Base-by-base conservation (phyloP, 2,113 vertebrate species). In the Leptobrachium ailaonicum region DNA sequence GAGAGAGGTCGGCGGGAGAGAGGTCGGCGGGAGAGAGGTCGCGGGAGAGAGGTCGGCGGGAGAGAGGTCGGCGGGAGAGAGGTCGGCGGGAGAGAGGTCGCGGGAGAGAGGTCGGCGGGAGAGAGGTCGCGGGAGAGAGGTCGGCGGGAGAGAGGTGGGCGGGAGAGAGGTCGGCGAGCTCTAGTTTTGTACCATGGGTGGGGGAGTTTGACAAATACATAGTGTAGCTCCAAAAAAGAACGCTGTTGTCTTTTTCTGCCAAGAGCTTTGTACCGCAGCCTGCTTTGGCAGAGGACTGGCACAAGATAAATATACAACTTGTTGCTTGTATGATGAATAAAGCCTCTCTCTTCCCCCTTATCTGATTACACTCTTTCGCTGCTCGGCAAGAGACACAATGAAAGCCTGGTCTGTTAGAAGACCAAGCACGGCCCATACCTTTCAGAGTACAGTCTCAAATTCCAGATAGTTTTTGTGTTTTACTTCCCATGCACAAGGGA, bases 251-350 rank as follows among this genome's bases (percentile, higher is more conserved):
- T 58, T 6, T 76, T 76, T 14, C 43, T 45, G 75, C 75, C 75
- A 77, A 67, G 42, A 60, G 56, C 14, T 9, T 68, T 9, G 41
- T 12, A 45, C 14, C 45, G 53, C 75, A 45, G 66, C 41, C 66
- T 11, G 47, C 50, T 43, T 66, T 42, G 67, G 54, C 74, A 45
- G 63, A 58, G 74, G 45, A 66, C 75, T 6, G 44, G 75, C 75
- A 66, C 7, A 41, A 79, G 44, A 73, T 60, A 60, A 73, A 80
- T 58, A 67, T 32, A 80, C 71, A 73, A 73, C 71, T 73, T 73
- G 63, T 69, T 75, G 73, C 66, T 76, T 82, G 80, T 75, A 71
- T 82, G 50, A 50, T 41, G 73, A 71, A 74, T 80, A 80, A 74
- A 72, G 78, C 62, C 71, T 42, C 10, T 41, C 76, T 79, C 20